Percentiles rank a stretch among this genome's conserved stretches.
Evolutionary conservation across 2,113 vertebrate genomes (phyloP).

Genomic region (Charadrius vociferus): DNA sequence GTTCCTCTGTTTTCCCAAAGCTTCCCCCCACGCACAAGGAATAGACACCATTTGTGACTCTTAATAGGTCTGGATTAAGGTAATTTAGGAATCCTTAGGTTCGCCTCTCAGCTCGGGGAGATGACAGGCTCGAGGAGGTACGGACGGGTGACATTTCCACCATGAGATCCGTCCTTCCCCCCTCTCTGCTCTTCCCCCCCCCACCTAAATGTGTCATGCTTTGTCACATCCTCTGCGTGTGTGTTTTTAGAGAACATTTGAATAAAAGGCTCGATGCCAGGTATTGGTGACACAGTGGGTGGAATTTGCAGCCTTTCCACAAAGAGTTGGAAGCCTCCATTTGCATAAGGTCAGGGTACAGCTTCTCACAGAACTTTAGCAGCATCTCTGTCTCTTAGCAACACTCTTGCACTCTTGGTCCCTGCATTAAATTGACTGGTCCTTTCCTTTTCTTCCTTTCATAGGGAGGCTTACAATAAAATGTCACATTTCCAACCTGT

Average conservation of each 20-base stretch:
- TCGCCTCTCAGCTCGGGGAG: conserved; percentile 41
- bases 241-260: conserved; percentile 85
- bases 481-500: conserved; percentile 94
- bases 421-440: conserved; percentile 91
- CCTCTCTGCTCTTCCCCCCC: not conserved
- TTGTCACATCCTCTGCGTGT: conserved; percentile 80
- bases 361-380: conserved; percentile 95
- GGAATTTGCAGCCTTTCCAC: conserved; percentile 87
- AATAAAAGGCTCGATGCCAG: conserved; percentile 91
- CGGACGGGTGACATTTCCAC: conserved; percentile 76
- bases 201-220: conserved; percentile 78
- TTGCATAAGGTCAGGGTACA: conserved; percentile 97
- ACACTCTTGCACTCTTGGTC: conserved; percentile 92
- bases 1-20: not conserved
- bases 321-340: conserved; percentile 91
- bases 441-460: conserved; percentile 95
- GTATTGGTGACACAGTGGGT: conserved; percentile 89
- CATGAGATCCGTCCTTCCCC: conserved; percentile 40
- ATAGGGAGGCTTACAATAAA: conserved; percentile 94
- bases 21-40: not conserved
- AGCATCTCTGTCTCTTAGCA: conserved; percentile 99
- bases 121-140: conserved; percentile 67
- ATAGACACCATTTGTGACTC: conserved; percentile 25
- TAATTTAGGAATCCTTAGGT: conserved; percentile 71
- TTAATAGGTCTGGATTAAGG: conserved; percentile 76